Evolutionary conservation across 2,797 vertebrate species (phyloP).

Genomic region (Helarctos malayanus): DNA sequence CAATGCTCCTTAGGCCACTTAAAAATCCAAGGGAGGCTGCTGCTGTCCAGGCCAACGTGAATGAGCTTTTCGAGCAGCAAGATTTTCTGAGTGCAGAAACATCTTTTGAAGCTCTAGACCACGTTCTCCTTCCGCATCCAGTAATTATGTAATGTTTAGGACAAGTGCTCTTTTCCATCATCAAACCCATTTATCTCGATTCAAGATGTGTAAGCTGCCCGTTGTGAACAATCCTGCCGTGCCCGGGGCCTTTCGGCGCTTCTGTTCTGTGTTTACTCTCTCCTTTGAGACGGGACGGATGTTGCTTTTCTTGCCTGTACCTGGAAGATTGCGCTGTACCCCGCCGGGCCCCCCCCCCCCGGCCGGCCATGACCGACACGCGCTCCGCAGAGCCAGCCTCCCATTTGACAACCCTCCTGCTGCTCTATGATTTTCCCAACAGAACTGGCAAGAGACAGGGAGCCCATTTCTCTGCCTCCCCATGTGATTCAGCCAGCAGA

Average conservation of each 20-base stretch:
- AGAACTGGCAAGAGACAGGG: not conserved
- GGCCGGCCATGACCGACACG: not conserved
- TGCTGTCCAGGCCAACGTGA: slow-evolving; percentile 17
- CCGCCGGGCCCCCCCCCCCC: not conserved
- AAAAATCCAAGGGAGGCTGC: slow-evolving; percentile 42
- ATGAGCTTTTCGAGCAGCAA: slow-evolving; percentile 55
- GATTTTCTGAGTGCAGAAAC: slow-evolving; percentile 61
- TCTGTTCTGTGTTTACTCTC: slow-evolving; percentile 28
- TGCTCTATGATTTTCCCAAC: slow-evolving; percentile 46
- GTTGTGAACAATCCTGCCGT: slow-evolving; percentile 2
- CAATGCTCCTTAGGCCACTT: slow-evolving; percentile 59
- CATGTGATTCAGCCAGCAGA: not conserved
- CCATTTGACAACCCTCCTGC: not conserved
- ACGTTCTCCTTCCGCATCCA: slow-evolving; percentile 59
- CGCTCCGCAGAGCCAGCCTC: not conserved
- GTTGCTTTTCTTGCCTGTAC: slow-evolving; percentile 13
- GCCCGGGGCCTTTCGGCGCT: not conserved
- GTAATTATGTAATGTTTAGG: slow-evolving; percentile 64
- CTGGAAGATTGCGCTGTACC: not conserved
- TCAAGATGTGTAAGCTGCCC: slow-evolving; percentile 56
- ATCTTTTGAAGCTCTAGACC: slow-evolving; percentile 50
- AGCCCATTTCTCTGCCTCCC: not conserved
- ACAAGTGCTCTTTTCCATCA: slow-evolving; percentile 51
- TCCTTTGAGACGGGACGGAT: slow-evolving; percentile 48
- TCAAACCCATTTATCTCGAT: slow-evolving; percentile 62